Percentiles rank a stretch among this genome's conserved stretches.
These are phyloP conservation scores for Trichechus manatus DNA, from an alignment of 2,113 vertebrate species.

Conservation along the genomic window DNA sequence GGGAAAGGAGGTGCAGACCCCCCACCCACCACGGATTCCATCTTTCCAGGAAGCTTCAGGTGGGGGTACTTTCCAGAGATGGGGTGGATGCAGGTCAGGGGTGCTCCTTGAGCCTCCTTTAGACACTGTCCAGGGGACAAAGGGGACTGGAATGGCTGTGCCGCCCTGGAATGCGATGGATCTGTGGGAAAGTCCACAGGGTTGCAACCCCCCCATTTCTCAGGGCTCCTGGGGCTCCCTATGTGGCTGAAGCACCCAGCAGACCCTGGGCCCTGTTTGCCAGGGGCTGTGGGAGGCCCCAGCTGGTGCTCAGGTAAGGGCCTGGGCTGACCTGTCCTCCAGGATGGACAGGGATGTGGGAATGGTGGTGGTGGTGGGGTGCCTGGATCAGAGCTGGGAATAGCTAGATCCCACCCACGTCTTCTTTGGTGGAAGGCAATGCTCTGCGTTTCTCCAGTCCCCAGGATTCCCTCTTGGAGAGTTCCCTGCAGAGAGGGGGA, in stretches of 20 bases:
- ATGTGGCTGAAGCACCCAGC: background rate
- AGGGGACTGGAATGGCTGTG: background rate
- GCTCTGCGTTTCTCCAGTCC: background rate
- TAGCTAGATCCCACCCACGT: background rate
- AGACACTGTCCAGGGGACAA: background rate
- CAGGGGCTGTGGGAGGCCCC: background rate
- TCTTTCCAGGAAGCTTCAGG: background rate
- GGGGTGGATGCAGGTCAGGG: background rate
- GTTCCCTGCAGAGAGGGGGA: background rate
- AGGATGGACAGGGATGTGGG: background rate
- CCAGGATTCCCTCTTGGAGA: background rate
- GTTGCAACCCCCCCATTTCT: too few relatives aligned
- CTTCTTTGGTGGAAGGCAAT: background rate
- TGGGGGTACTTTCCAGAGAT: background rate
- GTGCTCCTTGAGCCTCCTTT: background rate
- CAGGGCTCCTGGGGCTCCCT: background rate
- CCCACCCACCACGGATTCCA: background rate
- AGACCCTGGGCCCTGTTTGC: background rate
- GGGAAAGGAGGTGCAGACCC: background rate
- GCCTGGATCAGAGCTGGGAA: background rate
- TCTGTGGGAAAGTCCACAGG: background rate
- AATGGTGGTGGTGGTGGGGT: background rate
- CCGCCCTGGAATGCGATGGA: background rate
- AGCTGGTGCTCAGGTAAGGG: background rate
- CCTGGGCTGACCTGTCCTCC: background rate